Base-by-base conservation (phyloP, 1,140 invertebrate species). In the Polypedilum pembai region DNA sequence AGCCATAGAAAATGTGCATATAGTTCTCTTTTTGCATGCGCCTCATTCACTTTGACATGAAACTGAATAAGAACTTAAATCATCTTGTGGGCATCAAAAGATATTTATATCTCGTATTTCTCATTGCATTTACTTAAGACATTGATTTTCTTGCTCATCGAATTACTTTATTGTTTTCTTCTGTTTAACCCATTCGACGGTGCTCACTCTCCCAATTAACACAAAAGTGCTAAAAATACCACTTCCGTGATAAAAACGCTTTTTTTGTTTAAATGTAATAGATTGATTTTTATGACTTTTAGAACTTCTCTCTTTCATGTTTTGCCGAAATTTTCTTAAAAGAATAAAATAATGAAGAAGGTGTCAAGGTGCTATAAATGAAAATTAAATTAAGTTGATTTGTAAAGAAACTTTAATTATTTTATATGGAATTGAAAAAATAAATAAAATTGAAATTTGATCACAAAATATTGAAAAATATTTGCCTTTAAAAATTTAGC, bases 221-320 rank as follows among this genome's bases (percentile, higher is more conserved):
- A 56, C n/a, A 56, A n/a, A 56, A 56, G 45, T 56, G 45, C 45
- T 56, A 56, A 56, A 56, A 56, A 56, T 56, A 15, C 12, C 45
- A 56, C 15, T 56, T 56, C 45, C 45, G 45, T 56, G 45, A 15
- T 56, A 56, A 56, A 56, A 12, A 15, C 5, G 45, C 45, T 56
- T 56, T n/a, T 56, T 56, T 56, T 56, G 45, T 56, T 56, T 56
- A 56, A n/a, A n/a, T 56, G 45, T n/a, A n/a, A n/a, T 56, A n/a
- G 45, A n/a, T 12, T 56, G 12, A 56, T 56, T 56, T 56, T 56
- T 56, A 33, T 33, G 24, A 33, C 24, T 33, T 33, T 33, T 33
- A 33, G 24, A 33, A 33, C 24, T 1, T 33, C 24, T 33, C 5
- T 3, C 24, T 33, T 33, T 33, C 24, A 33, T 33, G 24, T 33